Conservation (phyloP, 2,888 invertebrate genomes). For the Ennomos quercinarius region DNA sequence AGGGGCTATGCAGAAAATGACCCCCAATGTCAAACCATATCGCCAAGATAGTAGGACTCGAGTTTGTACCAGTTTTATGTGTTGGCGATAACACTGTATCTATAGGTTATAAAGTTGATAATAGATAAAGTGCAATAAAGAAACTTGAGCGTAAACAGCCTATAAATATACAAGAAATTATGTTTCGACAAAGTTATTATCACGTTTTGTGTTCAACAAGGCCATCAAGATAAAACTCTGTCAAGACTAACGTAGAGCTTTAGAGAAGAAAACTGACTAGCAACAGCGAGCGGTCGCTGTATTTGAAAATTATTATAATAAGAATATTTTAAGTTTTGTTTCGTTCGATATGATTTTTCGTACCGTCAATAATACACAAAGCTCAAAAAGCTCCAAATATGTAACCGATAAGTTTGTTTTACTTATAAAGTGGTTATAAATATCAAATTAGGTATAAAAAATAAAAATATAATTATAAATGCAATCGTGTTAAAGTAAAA, state of each 20-base stretch:
- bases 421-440: no score
- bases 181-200: conserved; percentile 56
- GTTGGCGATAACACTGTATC: conserved; percentile 69
- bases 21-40: conserved; percentile 55
- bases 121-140: conserved; percentile 60
- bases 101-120: conserved; percentile 76
- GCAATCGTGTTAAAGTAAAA: no score
- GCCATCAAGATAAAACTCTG: conserved; percentile 51
- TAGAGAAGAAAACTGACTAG: conserved; percentile 28
- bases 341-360: no score
- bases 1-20: conserved; percentile 53
- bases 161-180: conserved; percentile 60
- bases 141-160: conserved; percentile 57
- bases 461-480: no score
- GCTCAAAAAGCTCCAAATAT: no score
- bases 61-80: conserved; percentile 76
- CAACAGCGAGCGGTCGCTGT: conserved; percentile 1
- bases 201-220: conserved; percentile 56
- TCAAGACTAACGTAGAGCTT: conserved; percentile 35
- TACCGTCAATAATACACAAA: no score
- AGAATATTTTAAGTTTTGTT: not conserved
- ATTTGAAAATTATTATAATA: not conserved
- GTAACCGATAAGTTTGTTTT: no score
- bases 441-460: no score
- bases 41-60: conserved; percentile 58